Evolutionary conservation across 2,888 invertebrate genomes (phyloP).

Genomic region (Lymantria dispar): DNA sequence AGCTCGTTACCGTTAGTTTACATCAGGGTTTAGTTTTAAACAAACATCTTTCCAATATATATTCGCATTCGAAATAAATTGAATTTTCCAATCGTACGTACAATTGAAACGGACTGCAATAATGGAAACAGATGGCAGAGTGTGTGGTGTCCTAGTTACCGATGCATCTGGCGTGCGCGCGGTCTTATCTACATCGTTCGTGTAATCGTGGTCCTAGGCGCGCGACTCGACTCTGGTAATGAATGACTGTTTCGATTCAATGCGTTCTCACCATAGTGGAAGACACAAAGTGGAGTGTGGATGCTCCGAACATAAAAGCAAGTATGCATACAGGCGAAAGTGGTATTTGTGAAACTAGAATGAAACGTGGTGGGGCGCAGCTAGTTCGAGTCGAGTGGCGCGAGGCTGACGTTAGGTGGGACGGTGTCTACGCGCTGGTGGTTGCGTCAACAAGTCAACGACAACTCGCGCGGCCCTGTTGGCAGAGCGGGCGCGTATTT

Average conservation of each 20-base stretch:
- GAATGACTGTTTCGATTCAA: background rate
- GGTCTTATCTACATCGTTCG: slow-evolving; percentile 51
- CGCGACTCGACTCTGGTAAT: slow-evolving; percentile 8
- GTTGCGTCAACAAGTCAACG: slow-evolving; percentile 54
- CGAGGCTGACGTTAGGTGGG: slow-evolving; percentile 42
- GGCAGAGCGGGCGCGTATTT: slow-evolving; percentile 73
- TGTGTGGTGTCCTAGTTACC: slow-evolving; percentile 68
- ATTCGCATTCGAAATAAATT: slow-evolving; percentile 10
- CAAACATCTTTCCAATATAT: slow-evolving; percentile 17
- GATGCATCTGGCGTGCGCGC: slow-evolving; percentile 62
- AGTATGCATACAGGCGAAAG: slow-evolving; percentile 67
- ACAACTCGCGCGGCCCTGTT: slow-evolving; percentile 56
- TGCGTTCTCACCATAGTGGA: slow-evolving; percentile 24
- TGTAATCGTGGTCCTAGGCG: slow-evolving; percentile 33
- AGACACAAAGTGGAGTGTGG: slow-evolving; percentile 46
- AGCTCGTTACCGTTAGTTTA: slow-evolving; percentile 39
- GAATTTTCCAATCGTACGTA: slow-evolving; percentile 8
- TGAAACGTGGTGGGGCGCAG: slow-evolving; percentile 54
- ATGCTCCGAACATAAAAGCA: slow-evolving; percentile 64
- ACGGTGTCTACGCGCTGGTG: slow-evolving; percentile 34
- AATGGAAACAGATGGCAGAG: slow-evolving; percentile 64
- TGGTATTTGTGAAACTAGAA: slow-evolving; percentile 68
- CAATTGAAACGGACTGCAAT: slow-evolving; percentile 48
- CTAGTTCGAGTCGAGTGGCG: slow-evolving; percentile 21
- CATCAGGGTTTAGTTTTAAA: slow-evolving; percentile 37